phyloP scores from a whole-genome alignment of 1,140 invertebrate genomes.

The Diploscapter pachys region DNA sequence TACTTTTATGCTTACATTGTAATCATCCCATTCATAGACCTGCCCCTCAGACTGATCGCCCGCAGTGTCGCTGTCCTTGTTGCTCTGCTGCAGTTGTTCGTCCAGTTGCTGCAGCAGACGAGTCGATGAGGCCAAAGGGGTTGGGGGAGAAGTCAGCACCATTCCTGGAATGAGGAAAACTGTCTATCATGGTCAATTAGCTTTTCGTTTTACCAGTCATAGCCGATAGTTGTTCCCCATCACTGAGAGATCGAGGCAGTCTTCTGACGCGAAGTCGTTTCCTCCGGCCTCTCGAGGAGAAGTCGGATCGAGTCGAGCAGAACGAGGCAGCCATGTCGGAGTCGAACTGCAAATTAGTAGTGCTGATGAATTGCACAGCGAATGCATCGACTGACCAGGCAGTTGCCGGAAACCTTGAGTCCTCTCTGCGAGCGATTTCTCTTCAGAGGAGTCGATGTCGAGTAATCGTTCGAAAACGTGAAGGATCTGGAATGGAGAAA shows the following conservation, averaged over 20 bases:
- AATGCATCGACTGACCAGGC: too few relatives aligned
- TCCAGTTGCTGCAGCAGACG: slow-evolving; percentile 26
- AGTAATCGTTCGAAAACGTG: not conserved
- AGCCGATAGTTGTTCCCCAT: slow-evolving; percentile 29
- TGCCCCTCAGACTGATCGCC: slow-evolving; percentile 19
- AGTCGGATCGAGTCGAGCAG: slow-evolving; percentile 35
- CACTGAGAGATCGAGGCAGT: slow-evolving; percentile 34
- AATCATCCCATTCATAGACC: slow-evolving; percentile 43
- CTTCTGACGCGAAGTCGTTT: slow-evolving; percentile 21
- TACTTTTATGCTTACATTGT: slow-evolving; percentile 27
- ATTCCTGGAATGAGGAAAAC: slow-evolving; percentile 28
- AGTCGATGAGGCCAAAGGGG: slow-evolving; percentile 21
- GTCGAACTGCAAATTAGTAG: slow-evolving; percentile 21
- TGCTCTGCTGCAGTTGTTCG: slow-evolving; percentile 9
- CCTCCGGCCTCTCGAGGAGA: slow-evolving; percentile 15
- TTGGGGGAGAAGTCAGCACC: slow-evolving; percentile 24
- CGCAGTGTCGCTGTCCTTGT: slow-evolving; percentile 22
- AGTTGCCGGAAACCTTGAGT: too few relatives aligned
- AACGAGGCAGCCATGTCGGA: slow-evolving; percentile 35
- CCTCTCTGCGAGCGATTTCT: too few relatives aligned
- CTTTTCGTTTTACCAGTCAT: slow-evolving; percentile 8
- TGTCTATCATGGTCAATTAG: not conserved
- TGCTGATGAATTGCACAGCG: slow-evolving; percentile 1
- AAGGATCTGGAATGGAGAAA: not conserved
- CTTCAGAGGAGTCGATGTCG: too few relatives aligned